A percentile compares a stretch with the other conserved stretches of the same genome.
Conservation (phyloP, 2,888 invertebrate species). For the Saturnia pavonia region DNA sequence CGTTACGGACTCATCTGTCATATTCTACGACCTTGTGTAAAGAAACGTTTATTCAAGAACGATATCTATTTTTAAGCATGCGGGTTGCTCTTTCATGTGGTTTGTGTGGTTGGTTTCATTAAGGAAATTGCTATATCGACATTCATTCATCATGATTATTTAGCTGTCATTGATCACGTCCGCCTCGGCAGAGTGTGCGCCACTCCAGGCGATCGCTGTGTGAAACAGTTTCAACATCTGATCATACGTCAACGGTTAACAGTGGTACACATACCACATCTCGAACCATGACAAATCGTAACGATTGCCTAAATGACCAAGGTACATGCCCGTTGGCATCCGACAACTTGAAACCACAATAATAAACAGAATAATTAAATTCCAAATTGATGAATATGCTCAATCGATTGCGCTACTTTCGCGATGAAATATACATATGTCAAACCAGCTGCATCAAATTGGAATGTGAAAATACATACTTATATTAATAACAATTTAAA, state of each 20-base stretch:
- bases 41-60: slow-evolving; percentile 42
- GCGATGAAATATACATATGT: slow-evolving; percentile 3
- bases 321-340: slow-evolving; percentile 40
- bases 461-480: background rate
- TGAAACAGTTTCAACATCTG: slow-evolving; percentile 28
- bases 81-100: slow-evolving; percentile 57
- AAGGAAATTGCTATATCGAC: slow-evolving; percentile 58
- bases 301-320: slow-evolving; percentile 52
- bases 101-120: too few species aligned
- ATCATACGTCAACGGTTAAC: slow-evolving; percentile 47
- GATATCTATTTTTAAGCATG: slow-evolving; percentile 57
- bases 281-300: slow-evolving; percentile 55
- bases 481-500: slow-evolving; percentile 13
- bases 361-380: slow-evolving; percentile 34
- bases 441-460: slow-evolving; percentile 1
- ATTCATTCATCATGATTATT: slow-evolving; percentile 60
- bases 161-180: slow-evolving; percentile 56
- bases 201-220: background rate
- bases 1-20: slow-evolving; percentile 45
- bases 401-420: slow-evolving; percentile 19
- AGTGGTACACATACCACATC: slow-evolving; percentile 47
- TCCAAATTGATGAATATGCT: slow-evolving; percentile 19
- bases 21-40: slow-evolving; percentile 50
- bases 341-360: slow-evolving; percentile 34
- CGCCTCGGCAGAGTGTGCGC: slow-evolving; percentile 30